phyloP scores from a whole-genome alignment of 2,797 vertebrate species.

The Gambusia yucatana region DNA sequence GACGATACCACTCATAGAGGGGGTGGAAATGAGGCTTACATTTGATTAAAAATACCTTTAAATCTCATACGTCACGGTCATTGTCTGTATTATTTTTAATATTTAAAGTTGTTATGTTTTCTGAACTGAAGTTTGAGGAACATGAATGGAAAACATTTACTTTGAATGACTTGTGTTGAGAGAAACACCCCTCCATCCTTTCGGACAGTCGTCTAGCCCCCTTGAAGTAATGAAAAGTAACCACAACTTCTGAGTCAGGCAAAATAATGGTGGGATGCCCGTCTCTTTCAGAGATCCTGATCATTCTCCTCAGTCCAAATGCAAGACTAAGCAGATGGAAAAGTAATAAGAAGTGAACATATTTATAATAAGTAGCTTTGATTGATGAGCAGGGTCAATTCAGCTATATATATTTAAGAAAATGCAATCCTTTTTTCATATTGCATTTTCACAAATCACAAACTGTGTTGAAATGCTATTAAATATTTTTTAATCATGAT shows the following conservation, averaged over 20 bases:
- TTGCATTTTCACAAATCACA: background rate
- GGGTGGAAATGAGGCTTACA: background rate
- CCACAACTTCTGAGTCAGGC: conserved; percentile 62
- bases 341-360: background rate
- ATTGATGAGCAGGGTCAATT: background rate
- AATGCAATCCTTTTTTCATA: background rate
- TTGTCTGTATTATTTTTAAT: accelerated
- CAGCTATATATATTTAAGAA: background rate
- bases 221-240: conserved; percentile 72
- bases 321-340: too few relatives aligned
- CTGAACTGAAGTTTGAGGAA: accelerated
- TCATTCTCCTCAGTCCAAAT: background rate
- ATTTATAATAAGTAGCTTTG: background rate
- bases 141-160: background rate
- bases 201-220: conserved; percentile 35
- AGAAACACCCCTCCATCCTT: background rate
- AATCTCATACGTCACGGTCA: accelerated
- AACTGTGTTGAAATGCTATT: background rate
- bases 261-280: background rate
- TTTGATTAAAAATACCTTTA: background rate
- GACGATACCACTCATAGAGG: conserved; percentile 39
- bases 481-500: background rate
- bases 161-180: background rate
- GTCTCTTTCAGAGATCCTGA: background rate
- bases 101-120: accelerated